These are phyloP conservation scores for Molanna angustata DNA, from an alignment of 2,888 invertebrate species.

Conservation along the genomic window DNA sequence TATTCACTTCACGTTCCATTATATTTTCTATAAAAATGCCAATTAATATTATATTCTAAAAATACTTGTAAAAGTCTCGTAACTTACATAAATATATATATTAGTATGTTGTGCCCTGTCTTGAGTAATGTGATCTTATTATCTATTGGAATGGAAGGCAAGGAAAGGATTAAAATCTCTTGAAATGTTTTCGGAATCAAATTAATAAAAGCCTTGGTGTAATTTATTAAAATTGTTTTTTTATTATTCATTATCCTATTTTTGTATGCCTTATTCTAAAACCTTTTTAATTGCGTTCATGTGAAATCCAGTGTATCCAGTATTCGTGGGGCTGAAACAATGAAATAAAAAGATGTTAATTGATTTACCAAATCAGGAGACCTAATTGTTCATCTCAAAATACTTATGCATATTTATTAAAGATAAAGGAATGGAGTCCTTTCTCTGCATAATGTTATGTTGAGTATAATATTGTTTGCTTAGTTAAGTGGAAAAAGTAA, in stretches of 20 bases:
- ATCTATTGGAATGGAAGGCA: slow-evolving; percentile 23
- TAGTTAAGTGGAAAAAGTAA: too few relatives aligned
- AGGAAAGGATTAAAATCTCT: slow-evolving; percentile 40
- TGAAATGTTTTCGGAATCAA: slow-evolving; percentile 52
- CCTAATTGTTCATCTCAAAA: too few relatives aligned
- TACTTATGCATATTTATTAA: too few relatives aligned
- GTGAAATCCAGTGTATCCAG: slow-evolving; percentile 37
- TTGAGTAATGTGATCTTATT: slow-evolving; percentile 25
- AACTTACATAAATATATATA: slow-evolving; percentile 15
- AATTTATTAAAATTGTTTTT: slow-evolving; percentile 47
- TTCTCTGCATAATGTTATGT: too few relatives aligned
- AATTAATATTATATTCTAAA: slow-evolving; percentile 33
- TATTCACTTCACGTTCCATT: slow-evolving; percentile 27
- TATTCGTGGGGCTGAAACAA: slow-evolving; percentile 46
- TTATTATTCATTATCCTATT: slow-evolving; percentile 22
- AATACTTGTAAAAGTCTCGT: slow-evolving; percentile 23
- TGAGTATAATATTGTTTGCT: too few relatives aligned
- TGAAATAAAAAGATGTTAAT: slow-evolving; percentile 28
- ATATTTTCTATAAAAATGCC: slow-evolving; percentile 30
- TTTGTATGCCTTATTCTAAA: too few relatives aligned
- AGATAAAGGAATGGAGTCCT: too few relatives aligned
- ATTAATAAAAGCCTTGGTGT: slow-evolving; percentile 55
- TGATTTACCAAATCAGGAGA: too few relatives aligned
- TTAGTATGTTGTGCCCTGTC: slow-evolving; percentile 27
- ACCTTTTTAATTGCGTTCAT: too few relatives aligned